Conservation (phyloP, 2,113 vertebrate species). For the Phrynosoma blainvillii region DNA sequence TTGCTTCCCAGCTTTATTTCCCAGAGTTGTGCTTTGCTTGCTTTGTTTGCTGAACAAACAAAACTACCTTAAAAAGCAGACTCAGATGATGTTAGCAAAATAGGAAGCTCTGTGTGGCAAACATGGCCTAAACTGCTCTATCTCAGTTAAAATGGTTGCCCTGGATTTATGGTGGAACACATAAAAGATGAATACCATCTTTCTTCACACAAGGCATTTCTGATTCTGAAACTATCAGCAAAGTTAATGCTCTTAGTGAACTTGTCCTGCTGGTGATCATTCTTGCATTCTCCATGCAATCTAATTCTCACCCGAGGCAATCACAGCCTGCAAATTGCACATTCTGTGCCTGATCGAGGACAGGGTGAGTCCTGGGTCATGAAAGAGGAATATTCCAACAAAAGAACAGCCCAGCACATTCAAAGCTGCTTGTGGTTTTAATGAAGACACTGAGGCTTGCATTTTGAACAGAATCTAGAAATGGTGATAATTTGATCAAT, state of each 20-base stretch:
- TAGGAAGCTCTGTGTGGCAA: background rate
- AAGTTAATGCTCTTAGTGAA: slow-evolving; percentile 18
- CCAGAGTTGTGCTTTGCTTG: background rate
- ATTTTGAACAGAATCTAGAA: background rate
- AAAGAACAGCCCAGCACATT: background rate
- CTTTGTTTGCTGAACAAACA: background rate
- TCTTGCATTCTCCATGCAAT: slow-evolving; percentile 17
- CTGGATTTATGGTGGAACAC: background rate
- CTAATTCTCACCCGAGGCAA: slow-evolving; percentile 19
- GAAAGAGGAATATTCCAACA: slow-evolving; percentile 7
- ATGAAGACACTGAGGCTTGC: background rate
- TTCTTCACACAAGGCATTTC: background rate
- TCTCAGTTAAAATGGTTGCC: slow-evolving; percentile 1
- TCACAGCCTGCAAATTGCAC: slow-evolving; percentile 6
- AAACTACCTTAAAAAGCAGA: background rate
- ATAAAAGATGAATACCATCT: slow-evolving; percentile 10
- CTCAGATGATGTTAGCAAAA: background rate
- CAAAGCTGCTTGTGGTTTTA: background rate
- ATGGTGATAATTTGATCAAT: background rate
- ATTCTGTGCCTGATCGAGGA: background rate
- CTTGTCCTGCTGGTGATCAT: slow-evolving; percentile 19
- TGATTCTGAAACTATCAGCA: slow-evolving; percentile 14
- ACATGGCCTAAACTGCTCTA: background rate
- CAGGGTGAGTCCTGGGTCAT: slow-evolving; percentile 21
- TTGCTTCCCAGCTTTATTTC: background rate